Percentiles rank a stretch among this genome's conserved stretches.
Conservation (phyloP, 2,113 vertebrate genomes). For the Callithrix jacchus region DNA sequence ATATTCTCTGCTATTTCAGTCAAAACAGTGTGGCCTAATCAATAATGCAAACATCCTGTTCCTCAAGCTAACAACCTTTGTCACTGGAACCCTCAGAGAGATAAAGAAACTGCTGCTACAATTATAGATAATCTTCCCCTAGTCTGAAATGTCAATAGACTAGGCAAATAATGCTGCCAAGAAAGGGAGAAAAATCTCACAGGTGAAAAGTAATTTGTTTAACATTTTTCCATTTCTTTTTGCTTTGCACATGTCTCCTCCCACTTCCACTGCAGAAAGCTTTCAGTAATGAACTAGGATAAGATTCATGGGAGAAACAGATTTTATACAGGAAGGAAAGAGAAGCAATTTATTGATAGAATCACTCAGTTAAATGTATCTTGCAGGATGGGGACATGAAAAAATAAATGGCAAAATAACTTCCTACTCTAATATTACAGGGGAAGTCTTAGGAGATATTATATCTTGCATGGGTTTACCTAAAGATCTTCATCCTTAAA, state of each 20-base stretch:
- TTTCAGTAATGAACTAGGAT: constrained; percentile 1
- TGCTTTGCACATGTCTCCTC: constrained; percentile 9
- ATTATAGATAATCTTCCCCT: constrained; percentile 66
- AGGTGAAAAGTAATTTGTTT: constrained; percentile 56
- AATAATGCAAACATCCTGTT: constrained; percentile 81
- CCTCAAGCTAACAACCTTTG: constrained; percentile 68
- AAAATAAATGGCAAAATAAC: neutral
- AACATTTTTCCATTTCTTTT: constrained; percentile 55
- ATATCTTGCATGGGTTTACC: neutral
- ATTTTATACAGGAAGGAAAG: neutral
- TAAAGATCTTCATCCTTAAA: neutral
- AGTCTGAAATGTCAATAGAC: constrained; percentile 59
- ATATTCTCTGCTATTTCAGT: constrained; percentile 39
- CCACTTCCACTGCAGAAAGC: constrained; percentile 31
- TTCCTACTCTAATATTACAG: neutral
- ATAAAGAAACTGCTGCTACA: constrained; percentile 66
- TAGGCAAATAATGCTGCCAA: neutral
- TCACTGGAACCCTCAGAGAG: constrained; percentile 63
- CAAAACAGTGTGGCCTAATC: constrained; percentile 75
- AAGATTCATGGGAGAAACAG: neutral
- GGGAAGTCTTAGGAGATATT: neutral
- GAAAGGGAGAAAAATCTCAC: constrained; percentile 38
- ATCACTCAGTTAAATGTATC: neutral
- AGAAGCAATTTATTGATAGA: neutral
- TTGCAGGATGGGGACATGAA: neutral